Evolutionary conservation across 2,888 invertebrate species (phyloP).

Genomic region (Andrena minutula): DNA sequence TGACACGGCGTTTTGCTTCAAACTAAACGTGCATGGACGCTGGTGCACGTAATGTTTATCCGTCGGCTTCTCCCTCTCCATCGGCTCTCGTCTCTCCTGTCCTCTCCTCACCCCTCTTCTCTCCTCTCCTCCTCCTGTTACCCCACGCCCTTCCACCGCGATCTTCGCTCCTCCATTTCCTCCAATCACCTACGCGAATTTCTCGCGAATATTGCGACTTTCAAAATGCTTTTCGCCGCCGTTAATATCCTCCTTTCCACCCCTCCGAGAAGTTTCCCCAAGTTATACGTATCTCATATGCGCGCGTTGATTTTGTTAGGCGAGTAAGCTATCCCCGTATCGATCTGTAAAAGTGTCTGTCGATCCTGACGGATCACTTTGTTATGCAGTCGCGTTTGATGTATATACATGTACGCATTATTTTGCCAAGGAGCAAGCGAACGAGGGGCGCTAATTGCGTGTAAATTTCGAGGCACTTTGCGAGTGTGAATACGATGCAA

Average conservation of each 20-base stretch:
- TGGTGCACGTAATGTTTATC: slow-evolving; percentile 77
- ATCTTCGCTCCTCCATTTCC: slow-evolving; percentile 39
- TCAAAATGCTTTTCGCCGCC: slow-evolving; percentile 19
- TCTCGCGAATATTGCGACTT: slow-evolving; percentile 39
- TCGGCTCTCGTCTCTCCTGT: slow-evolving; percentile 33
- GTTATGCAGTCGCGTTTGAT: too few relatives aligned
- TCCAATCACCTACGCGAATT: slow-evolving; percentile 56
- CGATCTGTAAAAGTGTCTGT: too few relatives aligned
- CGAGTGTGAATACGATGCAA: background rate
- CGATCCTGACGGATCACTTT: too few relatives aligned
- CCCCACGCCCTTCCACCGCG: slow-evolving; percentile 20
- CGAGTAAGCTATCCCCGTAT: too few relatives aligned
- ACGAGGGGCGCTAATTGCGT: too few relatives aligned
- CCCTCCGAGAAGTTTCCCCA: background rate
- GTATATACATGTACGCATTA: too few relatives aligned
- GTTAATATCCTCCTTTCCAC: background rate
- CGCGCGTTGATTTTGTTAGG: background rate
- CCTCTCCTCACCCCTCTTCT: slow-evolving; percentile 19
- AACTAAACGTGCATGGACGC: slow-evolving; percentile 74
- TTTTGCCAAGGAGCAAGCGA: background rate
- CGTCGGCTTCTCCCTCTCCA: slow-evolving; percentile 62
- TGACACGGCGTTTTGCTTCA: slow-evolving; percentile 68
- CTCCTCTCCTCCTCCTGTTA: background rate
- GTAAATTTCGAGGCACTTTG: background rate
- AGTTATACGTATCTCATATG: too few relatives aligned